phyloP scores from a whole-genome alignment of 2,888 invertebrate genomes.

The Cryptus armator region DNA sequence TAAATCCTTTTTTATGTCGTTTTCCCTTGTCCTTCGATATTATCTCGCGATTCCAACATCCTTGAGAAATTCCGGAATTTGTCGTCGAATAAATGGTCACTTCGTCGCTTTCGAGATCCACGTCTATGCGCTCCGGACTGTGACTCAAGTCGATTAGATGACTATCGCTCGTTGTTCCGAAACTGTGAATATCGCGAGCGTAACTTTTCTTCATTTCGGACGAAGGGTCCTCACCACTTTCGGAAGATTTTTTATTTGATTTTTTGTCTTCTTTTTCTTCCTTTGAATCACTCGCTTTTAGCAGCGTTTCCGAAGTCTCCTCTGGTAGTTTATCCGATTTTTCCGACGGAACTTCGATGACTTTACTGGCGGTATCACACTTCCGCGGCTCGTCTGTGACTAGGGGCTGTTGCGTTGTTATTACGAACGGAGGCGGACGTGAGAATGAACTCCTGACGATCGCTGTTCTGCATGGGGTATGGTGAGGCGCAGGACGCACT shows the following conservation, averaged over 20 bases:
- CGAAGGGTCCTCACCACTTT: conserved; percentile 1
- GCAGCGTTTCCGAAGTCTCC: neutral
- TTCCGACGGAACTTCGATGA: neutral
- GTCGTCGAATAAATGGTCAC: neutral
- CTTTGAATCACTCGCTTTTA: neutral
- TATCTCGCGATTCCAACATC: conserved; percentile 2
- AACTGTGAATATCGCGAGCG: neutral
- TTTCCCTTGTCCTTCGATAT: conserved; percentile 6
- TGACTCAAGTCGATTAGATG: conserved; percentile 50
- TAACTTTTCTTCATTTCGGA: conserved; percentile 17
- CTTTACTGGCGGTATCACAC: neutral
- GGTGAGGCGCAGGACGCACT: conserved; percentile 79
- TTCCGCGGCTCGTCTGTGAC: conserved; percentile 5
- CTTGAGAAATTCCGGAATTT: neutral
- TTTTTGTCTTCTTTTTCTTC: neutral
- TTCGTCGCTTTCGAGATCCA: conserved; percentile 9
- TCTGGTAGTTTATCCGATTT: neutral
- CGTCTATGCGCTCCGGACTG: conserved; percentile 51
- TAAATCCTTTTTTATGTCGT: conserved; percentile 1
- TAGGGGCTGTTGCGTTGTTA: neutral
- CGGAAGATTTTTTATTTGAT: neutral
- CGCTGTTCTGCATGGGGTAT: conserved; percentile 60
- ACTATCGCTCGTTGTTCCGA: conserved; percentile 25
- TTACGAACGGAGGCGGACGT: conserved; percentile 6
- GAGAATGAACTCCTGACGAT: conserved; percentile 26